Evolutionary conservation across 2,113 vertebrate genomes (phyloP), one percentile per base, ranked within the genome.

Genomic region (Rhynchomys soricoides): DNA sequence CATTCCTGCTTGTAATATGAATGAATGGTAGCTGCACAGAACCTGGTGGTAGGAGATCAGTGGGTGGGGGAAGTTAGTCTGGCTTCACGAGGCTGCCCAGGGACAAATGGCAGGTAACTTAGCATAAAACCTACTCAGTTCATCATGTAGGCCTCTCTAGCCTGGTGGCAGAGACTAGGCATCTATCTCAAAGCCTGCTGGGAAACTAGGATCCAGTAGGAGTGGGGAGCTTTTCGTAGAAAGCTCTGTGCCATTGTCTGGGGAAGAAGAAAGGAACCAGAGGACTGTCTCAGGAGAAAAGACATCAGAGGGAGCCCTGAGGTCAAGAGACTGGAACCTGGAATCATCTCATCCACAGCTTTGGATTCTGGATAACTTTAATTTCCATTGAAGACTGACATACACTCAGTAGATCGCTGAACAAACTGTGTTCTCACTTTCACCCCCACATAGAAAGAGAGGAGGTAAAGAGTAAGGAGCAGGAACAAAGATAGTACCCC

Each of bases 361-460:
- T 11, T 74, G 85, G 24, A 15, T 43, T 22, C 48, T 21, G 10
- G 31, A 82, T 62, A 78, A 75, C 52, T 37, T 13, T 59, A 62
- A 45, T 50, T 66, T 16, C 45, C 64, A 21, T 0, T 0, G 4
- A 64, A 66, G 40, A 7, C 81, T 40, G 15, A 52, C 26, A n/a
- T 1, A 13, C 11, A 29, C 17, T 40, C 43, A 5, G 1, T 24
- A 45, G 64, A 24, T 22, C 0, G 0, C 0, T n/a, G 37, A 2
- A 11, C 16, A 2, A 16, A 40, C 43, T 45, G 3, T 1, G 7
- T 31, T 13, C 40, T 48, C 15, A 7, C 2, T 10, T 34, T 22
- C 48, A 12, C 8, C 1, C 55, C 15, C 43, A 68, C 21, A 34
- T 10, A 70, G 11, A 57, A 43, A 77, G 34, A 82, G 13, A 73